Base-by-base conservation (phyloP, 2,113 vertebrate genomes). In the Nycticryphes semicollaris region DNA sequence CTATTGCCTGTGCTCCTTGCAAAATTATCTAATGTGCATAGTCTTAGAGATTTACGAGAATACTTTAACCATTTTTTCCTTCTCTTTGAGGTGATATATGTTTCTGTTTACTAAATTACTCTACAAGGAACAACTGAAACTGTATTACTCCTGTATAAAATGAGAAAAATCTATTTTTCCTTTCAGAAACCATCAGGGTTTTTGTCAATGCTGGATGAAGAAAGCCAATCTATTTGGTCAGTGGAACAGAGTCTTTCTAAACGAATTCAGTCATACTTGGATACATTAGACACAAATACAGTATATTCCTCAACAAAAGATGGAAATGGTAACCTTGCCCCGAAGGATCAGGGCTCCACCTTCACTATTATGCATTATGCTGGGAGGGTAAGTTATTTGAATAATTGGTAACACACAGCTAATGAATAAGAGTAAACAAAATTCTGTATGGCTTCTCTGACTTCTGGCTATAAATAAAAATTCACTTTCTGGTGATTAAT, bases 321-420 rank as follows among this genome's bases (percentile, higher is more conserved):
- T 45, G 99, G 99, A 66, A 99, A 99, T 6, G 99, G 99, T 60
- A 99, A 99, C 79, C 98, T 99, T 6, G 98, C 99, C 17, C 98
- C 98, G 39, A 99, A 98, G 97, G 99, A 99, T 86, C 98, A 98
- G 68, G 98, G 98, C 53, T 98, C 98, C 1, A 98, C 98, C 7
- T 99, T 99, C 96, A 99, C 98, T 1, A 93, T 99, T 81, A 97
- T 98, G 97, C 99, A 99, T 97, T 99, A 99, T 7, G 98, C 99
- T 10, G 98, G 98, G 74, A 98, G 98, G 98, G 99, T 99, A 82
- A 97, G 99, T 98, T 75, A 60, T 43, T 33, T 48, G 9, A 90
- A 56, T 56, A 48, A 51, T 80, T 16, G 66, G 25, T 63, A 72
- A 17, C 10, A 76, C 39, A 24, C 6, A 10, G 24, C 23, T 48